Base-by-base conservation (phyloP, 2,888 invertebrate species). In the Flexamia atlantica region DNA sequence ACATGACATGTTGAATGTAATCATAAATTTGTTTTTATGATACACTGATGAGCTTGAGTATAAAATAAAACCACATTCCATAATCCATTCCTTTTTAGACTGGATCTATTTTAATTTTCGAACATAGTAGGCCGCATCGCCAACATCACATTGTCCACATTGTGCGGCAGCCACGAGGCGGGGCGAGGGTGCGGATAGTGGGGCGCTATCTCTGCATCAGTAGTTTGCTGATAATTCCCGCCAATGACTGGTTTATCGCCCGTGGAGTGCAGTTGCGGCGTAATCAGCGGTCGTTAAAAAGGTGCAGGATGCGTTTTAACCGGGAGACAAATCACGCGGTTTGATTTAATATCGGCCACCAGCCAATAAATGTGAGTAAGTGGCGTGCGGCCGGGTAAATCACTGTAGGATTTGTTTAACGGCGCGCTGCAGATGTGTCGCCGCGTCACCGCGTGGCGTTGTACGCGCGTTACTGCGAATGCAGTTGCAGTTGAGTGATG, bases 291-390 rank as follows among this genome's bases (percentile, higher is more conserved):
- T 72, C 72, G 42, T 72, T 72, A 72, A 72, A 72, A 72, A 72
- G 72, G 72, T 72, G 72, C 72, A 72, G 72, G 40, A 72, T 72
- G 72, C 72, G 72, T 72, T 72, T 72, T 40, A 72, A 40, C 72
- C 72, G 72, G 2, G 40, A 40, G 40, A 81, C 81, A 81, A 81
- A 81, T 81, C 81, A 64, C 20, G 40, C 60, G 81, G 60, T 81
- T 81, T 81, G 81, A 81, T 81, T 81, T 81, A 81, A 81, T 81
- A 64, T 81, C 64, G 81, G 81, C 72, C 68, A 14, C 32, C 32
- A 32, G 68, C 68, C 72, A 72, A 72, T 72, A 72, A 72, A 72
- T 72, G 72, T 72, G 72, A 72, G 42, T 42, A n/a, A 72, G 72
- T 72, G 40, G n/a, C 70, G 4, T 7, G 10, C 42, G 23, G 20